phyloP scores from a whole-genome alignment of 2,888 invertebrate genomes.

The Apamea crenata region DNA sequence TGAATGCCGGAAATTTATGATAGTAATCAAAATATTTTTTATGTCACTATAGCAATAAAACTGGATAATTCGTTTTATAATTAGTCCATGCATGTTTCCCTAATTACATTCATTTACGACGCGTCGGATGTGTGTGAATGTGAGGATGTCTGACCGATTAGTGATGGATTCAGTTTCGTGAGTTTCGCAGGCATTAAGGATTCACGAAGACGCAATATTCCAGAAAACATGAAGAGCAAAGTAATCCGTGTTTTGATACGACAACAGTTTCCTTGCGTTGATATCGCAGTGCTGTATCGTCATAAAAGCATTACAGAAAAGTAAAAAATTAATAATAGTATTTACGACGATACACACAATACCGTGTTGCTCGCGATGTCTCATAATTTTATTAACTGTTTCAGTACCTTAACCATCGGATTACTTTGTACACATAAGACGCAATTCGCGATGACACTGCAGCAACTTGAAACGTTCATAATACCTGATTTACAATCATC shows the following conservation, averaged over 20 bases:
- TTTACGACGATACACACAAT: not conserved
- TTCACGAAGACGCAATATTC: slow-evolving; percentile 88
- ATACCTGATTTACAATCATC: slow-evolving; percentile 67
- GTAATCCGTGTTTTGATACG: slow-evolving; percentile 43
- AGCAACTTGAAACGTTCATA: slow-evolving; percentile 50
- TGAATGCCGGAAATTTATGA: slow-evolving; percentile 85
- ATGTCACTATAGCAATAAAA: slow-evolving; percentile 80
- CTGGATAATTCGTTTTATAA: slow-evolving; percentile 75
- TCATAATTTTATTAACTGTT: not conserved
- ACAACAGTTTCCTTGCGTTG: not conserved
- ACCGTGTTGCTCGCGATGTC: not conserved
- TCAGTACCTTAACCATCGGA: slow-evolving; percentile 25
- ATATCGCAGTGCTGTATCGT: slow-evolving; percentile 3
- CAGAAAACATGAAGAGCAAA: slow-evolving; percentile 62
- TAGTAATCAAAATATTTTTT: slow-evolving; percentile 76
- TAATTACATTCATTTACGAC: slow-evolving; percentile 79
- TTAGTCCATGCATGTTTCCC: slow-evolving; percentile 74
- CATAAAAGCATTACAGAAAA: not conserved
- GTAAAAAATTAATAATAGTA: not conserved
- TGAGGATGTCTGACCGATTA: slow-evolving; percentile 51
- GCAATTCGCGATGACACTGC: slow-evolving; percentile 66
- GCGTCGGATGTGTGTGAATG: slow-evolving; percentile 64
- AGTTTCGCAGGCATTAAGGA: slow-evolving; percentile 83
- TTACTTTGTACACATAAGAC: slow-evolving; percentile 39
- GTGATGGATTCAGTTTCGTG: slow-evolving; percentile 47